These are phyloP conservation scores for Burhinus bistriatus DNA, from an alignment of 2,113 vertebrate species.

Conservation along the genomic window DNA sequence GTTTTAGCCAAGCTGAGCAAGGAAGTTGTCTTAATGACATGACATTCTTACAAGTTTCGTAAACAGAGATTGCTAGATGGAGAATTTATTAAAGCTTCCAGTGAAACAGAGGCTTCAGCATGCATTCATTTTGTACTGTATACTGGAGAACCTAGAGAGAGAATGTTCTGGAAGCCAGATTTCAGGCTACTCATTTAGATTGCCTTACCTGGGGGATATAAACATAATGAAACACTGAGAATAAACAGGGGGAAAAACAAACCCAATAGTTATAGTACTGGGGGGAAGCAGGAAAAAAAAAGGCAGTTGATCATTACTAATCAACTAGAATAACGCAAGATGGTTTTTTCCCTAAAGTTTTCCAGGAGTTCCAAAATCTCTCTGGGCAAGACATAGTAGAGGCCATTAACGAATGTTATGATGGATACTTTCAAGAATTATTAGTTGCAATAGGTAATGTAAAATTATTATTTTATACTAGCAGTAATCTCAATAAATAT, in stretches of 20 bases:
- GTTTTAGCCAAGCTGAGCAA: neutral
- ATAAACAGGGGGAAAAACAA: neutral
- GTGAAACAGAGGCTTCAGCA: neutral
- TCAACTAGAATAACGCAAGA: neutral
- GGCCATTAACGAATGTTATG: slow-evolving; percentile 76
- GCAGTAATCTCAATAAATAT: neutral
- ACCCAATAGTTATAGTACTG: neutral
- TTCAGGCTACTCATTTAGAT: neutral
- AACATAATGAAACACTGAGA: neutral
- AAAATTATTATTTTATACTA: neutral
- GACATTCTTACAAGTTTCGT: neutral
- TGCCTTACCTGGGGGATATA: neutral
- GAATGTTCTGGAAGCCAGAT: neutral
- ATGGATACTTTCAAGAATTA: slow-evolving; percentile 79
- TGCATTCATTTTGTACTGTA: neutral
- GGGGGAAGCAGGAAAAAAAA: neutral
- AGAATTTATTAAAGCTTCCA: neutral
- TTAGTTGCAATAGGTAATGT: slow-evolving; percentile 75
- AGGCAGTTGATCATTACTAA: neutral
- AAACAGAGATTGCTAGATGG: neutral
- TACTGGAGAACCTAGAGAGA: neutral
- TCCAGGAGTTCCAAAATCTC: slow-evolving; percentile 81
- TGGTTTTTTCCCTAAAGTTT: slow-evolving; percentile 62
- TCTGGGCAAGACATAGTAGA: slow-evolving; percentile 78
- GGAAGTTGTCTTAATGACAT: neutral